phyloP scores from a whole-genome alignment of 2,797 vertebrate species.

The Diglossa cyanea region DNA sequence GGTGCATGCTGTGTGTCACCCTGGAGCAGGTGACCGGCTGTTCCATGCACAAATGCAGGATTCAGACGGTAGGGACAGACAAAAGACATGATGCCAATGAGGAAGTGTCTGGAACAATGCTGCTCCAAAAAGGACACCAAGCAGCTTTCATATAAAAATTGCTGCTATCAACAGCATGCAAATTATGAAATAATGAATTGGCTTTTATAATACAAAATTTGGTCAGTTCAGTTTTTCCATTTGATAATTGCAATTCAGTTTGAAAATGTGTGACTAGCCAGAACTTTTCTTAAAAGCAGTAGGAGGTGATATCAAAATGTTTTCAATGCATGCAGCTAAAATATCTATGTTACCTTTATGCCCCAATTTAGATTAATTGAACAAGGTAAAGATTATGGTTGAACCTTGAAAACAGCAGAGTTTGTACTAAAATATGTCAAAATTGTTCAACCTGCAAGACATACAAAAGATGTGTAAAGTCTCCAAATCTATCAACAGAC shows the following conservation, averaged over 20 bases:
- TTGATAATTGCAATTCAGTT: not conserved
- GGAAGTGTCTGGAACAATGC: not conserved
- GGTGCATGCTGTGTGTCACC: not conserved
- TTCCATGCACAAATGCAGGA: not conserved
- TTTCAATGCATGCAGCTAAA: not conserved
- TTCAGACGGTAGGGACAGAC: not conserved
- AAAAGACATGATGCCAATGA: accelerated
- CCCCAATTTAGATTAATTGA: not conserved
- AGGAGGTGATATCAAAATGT: not conserved
- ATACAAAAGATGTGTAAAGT: not conserved
- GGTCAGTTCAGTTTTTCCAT: not conserved
- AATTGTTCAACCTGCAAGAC: not conserved
- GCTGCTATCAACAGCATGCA: not conserved
- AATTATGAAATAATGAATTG: not conserved
- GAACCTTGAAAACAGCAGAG: not conserved
- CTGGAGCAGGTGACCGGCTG: not conserved
- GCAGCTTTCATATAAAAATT: not conserved
- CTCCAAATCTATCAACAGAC: not conserved
- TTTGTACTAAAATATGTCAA: not conserved
- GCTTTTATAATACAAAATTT: not conserved
- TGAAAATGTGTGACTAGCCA: not conserved
- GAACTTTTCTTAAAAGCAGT: not conserved
- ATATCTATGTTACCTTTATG: not conserved
- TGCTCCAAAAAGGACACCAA: not conserved
- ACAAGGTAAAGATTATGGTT: not conserved